phyloP scores from a whole-genome alignment of 2,113 vertebrate species.

The Corydoras sp. region DNA sequence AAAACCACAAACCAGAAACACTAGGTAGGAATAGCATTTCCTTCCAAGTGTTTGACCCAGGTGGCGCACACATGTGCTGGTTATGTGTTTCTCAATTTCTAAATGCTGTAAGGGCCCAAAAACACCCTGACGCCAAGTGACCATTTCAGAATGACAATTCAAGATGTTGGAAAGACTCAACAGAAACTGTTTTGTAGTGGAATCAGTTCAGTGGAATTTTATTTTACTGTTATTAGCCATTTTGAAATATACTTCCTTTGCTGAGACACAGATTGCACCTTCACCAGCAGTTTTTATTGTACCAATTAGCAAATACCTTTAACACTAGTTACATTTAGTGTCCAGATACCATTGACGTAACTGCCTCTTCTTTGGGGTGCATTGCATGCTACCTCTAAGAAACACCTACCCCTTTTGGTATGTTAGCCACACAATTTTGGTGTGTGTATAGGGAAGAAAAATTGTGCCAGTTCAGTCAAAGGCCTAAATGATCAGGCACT shows the following conservation, averaged over 20 bases:
- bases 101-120: constrained; percentile 33
- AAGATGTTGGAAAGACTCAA: constrained; percentile 44
- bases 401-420: too few species aligned
- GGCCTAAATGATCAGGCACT: too few species aligned
- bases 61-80: constrained; percentile 48
- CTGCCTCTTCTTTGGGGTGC: too few species aligned
- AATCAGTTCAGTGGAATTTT: constrained; percentile 22
- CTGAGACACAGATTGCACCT: background rate
- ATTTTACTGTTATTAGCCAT: constrained; percentile 41
- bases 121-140: constrained; percentile 27
- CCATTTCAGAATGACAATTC: constrained; percentile 45
- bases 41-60: constrained; percentile 48
- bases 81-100: constrained; percentile 38
- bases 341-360: too few species aligned
- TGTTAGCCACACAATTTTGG: too few species aligned
- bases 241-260: constrained; percentile 10
- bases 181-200: constrained; percentile 36
- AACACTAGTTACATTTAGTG: too few species aligned
- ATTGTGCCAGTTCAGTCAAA: too few species aligned
- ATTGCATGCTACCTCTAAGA: too few species aligned
- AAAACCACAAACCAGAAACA: constrained; percentile 40
- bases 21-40: constrained; percentile 35
- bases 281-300: constrained; percentile 3
- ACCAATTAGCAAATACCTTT: background rate
- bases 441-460: too few species aligned